A percentile compares a stretch with the other conserved stretches of the same genome.
phyloP scores from a whole-genome alignment of 2,888 invertebrate genomes.

The Caradrina clavipalpis region DNA sequence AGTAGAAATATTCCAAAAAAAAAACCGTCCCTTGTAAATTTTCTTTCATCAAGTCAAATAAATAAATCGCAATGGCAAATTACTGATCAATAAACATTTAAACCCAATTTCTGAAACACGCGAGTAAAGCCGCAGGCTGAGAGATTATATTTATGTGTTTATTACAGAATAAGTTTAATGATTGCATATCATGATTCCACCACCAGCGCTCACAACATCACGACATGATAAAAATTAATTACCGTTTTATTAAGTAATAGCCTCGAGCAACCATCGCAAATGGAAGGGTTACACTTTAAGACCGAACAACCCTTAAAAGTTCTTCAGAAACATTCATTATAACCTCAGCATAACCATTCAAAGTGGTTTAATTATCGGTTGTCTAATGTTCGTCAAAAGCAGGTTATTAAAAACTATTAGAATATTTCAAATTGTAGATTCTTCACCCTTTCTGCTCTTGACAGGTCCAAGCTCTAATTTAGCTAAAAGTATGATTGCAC shows the following conservation, averaged over 20 bases:
- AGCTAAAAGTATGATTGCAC: constrained; percentile 85
- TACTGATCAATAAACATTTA: constrained; percentile 58
- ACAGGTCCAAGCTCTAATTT: constrained; percentile 82
- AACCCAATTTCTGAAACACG: constrained; percentile 49
- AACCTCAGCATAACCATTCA: constrained; percentile 59
- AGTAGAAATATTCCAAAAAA: background rate
- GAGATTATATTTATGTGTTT: constrained; percentile 46
- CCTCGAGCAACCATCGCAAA: constrained; percentile 49
- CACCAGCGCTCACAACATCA: constrained; percentile 58
- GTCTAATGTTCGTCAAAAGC: constrained; percentile 83
- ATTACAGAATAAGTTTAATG: constrained; percentile 52
- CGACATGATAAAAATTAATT: constrained; percentile 57
- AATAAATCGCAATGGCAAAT: constrained; percentile 43
- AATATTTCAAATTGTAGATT: constrained; percentile 81
- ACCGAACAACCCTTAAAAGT: constrained; percentile 59
- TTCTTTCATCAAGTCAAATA: constrained; percentile 27
- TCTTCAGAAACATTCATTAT: constrained; percentile 62
- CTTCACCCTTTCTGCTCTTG: constrained; percentile 73
- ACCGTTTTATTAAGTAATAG: constrained; percentile 51
- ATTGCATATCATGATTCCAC: constrained; percentile 50
- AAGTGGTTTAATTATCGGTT: constrained; percentile 86
- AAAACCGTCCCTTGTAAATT: background rate
- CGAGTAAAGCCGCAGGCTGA: constrained; percentile 55
- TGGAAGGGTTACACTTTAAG: constrained; percentile 46
- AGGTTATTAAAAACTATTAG: constrained; percentile 89